These are phyloP conservation scores for Agapetus fuscipes DNA, from an alignment of 2,888 invertebrate species.

Conservation along the genomic window DNA sequence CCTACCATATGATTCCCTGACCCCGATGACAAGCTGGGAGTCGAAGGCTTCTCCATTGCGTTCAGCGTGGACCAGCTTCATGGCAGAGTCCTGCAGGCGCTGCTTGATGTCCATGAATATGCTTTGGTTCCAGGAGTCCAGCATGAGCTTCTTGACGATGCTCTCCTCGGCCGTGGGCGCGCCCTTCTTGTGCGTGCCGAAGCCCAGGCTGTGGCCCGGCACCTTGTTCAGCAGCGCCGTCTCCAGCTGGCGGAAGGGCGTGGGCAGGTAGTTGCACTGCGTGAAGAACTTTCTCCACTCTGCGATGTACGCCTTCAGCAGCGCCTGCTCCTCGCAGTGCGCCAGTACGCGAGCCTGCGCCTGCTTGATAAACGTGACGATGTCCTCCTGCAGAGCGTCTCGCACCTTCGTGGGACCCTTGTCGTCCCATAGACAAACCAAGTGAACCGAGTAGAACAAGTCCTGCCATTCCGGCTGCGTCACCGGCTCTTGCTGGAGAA, in stretches of 20 bases:
- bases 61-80: conserved; percentile 95
- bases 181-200: conserved; percentile 39
- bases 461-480: conserved; percentile 96
- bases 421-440: conserved; percentile 96
- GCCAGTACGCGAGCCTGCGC: conserved; percentile 84
- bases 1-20: conserved; percentile 91
- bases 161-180: conserved; percentile 70
- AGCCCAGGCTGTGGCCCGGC: conserved; percentile 27
- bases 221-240: conserved; percentile 59
- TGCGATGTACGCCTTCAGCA: conserved; percentile 91
- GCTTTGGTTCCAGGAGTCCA: conserved; percentile 96
- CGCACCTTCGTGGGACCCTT: conserved; percentile 83
- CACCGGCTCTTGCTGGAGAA: conserved; percentile 90
- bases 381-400: conserved; percentile 83
- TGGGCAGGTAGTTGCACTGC: conserved; percentile 93
- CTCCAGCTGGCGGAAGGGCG: conserved; percentile 91
- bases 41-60: conserved; percentile 97
- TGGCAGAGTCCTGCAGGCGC: conserved; percentile 87
- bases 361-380: conserved; percentile 88
- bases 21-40: conserved; percentile 94
- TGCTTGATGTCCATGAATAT: conserved; percentile 95
- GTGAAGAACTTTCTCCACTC: conserved; percentile 99
- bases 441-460: conserved; percentile 90
- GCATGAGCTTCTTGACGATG: conserved; percentile 90
- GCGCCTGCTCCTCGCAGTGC: conserved; percentile 89